Percentiles rank a stretch among this genome's conserved stretches.
Evolutionary conservation across 2,113 vertebrate genomes (phyloP).

Genomic region (Damaliscus lunatus): DNA sequence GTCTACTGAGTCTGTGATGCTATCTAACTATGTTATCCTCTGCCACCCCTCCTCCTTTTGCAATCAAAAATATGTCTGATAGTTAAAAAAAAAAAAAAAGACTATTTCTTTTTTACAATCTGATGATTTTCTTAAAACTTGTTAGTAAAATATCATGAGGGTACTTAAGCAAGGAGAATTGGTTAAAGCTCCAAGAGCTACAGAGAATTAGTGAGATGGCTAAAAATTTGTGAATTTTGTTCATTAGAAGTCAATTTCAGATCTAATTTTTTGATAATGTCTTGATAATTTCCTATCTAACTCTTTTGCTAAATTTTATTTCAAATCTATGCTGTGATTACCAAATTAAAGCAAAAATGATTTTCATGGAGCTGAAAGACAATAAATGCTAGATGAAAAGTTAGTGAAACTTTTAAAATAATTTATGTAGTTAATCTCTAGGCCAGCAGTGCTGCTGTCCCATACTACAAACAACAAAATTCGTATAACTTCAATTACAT

Average conservation of each 20-base stretch:
- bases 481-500: neutral
- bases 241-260: neutral
- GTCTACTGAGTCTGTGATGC: neutral
- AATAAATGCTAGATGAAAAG: neutral
- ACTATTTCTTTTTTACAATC: neutral
- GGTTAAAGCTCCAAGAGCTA: neutral
- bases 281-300: neutral
- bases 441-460: neutral
- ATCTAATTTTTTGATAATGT: neutral
- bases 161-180: neutral
- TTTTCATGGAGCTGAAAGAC: neutral
- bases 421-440: neutral
- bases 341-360: neutral
- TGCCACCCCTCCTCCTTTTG: neutral
- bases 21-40: neutral
- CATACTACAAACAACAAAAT: neutral
- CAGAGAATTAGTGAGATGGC: neutral
- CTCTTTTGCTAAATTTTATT: neutral
- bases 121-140: neutral
- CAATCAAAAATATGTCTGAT: neutral
- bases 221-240: neutral
- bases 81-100: neutral
- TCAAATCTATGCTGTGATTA: neutral
- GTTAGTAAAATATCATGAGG: neutral
- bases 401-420: neutral